These are phyloP conservation scores for Rhodophaea formosa DNA, from an alignment of 2,888 invertebrate species.

Conservation along the genomic window DNA sequence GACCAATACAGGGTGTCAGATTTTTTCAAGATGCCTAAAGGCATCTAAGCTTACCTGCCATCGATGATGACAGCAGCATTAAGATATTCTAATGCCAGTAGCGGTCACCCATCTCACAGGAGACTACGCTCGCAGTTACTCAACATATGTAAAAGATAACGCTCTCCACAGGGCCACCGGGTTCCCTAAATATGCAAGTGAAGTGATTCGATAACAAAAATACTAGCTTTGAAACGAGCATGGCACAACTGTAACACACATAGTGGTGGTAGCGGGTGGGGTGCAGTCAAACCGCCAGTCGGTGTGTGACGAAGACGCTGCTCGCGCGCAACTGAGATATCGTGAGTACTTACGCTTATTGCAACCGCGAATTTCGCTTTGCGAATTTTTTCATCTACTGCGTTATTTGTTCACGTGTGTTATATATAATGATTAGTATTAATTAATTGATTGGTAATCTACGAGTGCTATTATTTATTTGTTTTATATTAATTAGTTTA, in stretches of 20 bases:
- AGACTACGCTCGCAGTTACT: too few relatives aligned
- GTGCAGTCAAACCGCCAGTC: neutral
- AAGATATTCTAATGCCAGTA: too few relatives aligned
- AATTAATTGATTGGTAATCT: neutral
- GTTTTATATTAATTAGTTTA: neutral
- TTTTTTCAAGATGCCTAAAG: too few relatives aligned
- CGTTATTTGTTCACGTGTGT: neutral
- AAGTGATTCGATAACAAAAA: conserved; percentile 5
- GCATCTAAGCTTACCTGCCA: too few relatives aligned
- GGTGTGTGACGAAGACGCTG: neutral
- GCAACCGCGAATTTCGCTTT: conserved; percentile 13
- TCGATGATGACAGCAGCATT: too few relatives aligned
- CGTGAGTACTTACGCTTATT: neutral
- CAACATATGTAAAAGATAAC: too few relatives aligned
- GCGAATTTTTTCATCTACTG: neutral
- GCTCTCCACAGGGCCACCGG: too few relatives aligned
- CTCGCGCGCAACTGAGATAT: conserved; percentile 3
- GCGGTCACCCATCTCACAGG: too few relatives aligned
- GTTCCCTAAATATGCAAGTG: neutral
- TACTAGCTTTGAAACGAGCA: neutral
- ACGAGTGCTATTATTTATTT: neutral
- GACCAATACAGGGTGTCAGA: too few relatives aligned
- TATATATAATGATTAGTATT: neutral
- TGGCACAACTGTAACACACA: conserved; percentile 4
- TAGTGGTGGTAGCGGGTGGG: conserved; percentile 3